Evolutionary conservation across 1,140 invertebrate genomes (phyloP).

Genomic region (Aphis craccivora): DNA sequence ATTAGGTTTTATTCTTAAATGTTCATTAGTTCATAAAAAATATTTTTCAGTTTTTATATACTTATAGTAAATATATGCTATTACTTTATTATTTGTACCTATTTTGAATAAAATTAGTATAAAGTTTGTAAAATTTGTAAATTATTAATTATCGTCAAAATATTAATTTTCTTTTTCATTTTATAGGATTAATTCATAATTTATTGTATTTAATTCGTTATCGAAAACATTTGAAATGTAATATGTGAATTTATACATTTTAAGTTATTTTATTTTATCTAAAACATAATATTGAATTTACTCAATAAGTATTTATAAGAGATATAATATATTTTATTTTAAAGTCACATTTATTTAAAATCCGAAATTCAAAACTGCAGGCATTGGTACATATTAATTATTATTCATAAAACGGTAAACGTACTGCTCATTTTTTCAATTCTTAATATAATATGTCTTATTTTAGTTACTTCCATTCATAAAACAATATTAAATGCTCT

Average conservation of each 20-base stretch:
- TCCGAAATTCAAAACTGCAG: neutral
- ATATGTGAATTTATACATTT: neutral
- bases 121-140: constrained; percentile 19
- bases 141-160: neutral
- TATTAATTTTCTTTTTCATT: neutral
- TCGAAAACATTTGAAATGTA: neutral
- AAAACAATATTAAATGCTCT: too few relatives aligned
- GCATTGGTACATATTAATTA: neutral
- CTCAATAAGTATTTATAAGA: neutral
- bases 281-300: neutral
- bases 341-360: neutral
- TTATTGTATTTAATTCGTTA: neutral
- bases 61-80: neutral
- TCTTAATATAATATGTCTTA: too few relatives aligned
- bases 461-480: too few relatives aligned
- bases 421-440: too few relatives aligned
- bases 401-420: neutral
- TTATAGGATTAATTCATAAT: neutral
- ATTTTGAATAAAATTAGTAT: neutral
- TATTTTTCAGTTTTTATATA: neutral
- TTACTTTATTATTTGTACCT: neutral
- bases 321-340: neutral
- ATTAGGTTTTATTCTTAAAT: neutral
- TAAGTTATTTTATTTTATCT: neutral
- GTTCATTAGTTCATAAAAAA: neutral